A percentile compares a stretch with the other conserved stretches of the same genome.
Evolutionary conservation across 2,888 invertebrate species (phyloP).

Genomic region (Lingula anatina): DNA sequence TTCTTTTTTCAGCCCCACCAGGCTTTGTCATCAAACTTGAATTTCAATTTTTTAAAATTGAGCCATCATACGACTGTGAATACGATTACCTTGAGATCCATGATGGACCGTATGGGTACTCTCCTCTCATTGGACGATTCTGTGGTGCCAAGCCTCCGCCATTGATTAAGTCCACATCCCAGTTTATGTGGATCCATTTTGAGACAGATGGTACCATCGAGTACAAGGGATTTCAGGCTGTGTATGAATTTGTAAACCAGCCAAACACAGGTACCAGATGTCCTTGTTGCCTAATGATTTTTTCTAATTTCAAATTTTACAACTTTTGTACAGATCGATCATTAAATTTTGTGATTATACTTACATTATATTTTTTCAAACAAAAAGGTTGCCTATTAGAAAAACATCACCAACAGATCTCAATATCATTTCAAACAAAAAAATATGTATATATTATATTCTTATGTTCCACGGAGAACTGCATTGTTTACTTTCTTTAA

Average conservation of each 20-base stretch:
- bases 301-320: too few relatives aligned
- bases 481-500: too few relatives aligned
- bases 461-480: too few relatives aligned
- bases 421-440: too few relatives aligned
- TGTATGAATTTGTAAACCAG: constrained; percentile 59
- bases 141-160: constrained; percentile 71
- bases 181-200: constrained; percentile 75
- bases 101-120: constrained; percentile 66
- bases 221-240: constrained; percentile 72
- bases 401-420: too few relatives aligned
- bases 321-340: too few relatives aligned
- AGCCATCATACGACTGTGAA: constrained; percentile 64
- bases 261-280: not conserved
- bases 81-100: constrained; percentile 79
- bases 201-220: constrained; percentile 76
- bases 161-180: constrained; percentile 67
- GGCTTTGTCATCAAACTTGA: constrained; percentile 63
- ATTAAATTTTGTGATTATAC: not conserved
- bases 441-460: too few relatives aligned
- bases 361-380: too few relatives aligned
- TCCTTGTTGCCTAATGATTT: too few relatives aligned
- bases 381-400: too few relatives aligned
- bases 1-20: constrained; percentile 45
- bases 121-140: constrained; percentile 56
- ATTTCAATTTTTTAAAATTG: constrained; percentile 75